Evolutionary conservation across 2,113 vertebrate genomes (phyloP), one percentile per base, ranked within the genome.

Genomic region (Girardinichthys multiradiatus): DNA sequence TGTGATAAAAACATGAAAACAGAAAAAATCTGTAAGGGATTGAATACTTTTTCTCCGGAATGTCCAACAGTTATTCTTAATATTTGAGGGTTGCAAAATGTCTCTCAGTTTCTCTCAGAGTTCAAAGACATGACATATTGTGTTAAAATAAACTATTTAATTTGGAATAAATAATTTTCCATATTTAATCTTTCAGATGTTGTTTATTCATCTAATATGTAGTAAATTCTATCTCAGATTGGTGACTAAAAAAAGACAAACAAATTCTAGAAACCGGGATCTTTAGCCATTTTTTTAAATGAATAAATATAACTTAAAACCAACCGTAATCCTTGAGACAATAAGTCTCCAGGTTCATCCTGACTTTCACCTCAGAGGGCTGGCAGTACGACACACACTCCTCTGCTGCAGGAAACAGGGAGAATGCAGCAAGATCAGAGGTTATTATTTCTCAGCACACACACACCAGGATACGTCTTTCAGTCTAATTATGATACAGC

Each of bases 261-360:
- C 17, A 19, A 45, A 45, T 45, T 45, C 17, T 45, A 19, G 3
- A n/a, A 54, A 21, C 3, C 6, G 24, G 48, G 48, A 37, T 21
- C 27, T 64, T 17, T 0, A 19, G 27, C 7, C 2, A 17, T 13
- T 64, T 42, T 9, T 39, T 33, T 13, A 7, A 27, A 4, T 28
- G 33, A 21, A 19, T 2, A 37, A 15, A 54, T 35, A 67, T 70
- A 39, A 31, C 4, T 13, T 8, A 29, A 61, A 54, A 89, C 91
- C 24, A 86, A 97, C 96, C 94, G 0, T 95, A 96, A 69, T 96
- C 95, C 81, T 96, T 97, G 71, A 94, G 94, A 87, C 96, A 97
- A 88, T 95, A 97, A 1, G 93, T 95, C 83, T 90, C 90, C 77
- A 97, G 90, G 89, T 94, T 96, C 96, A 97, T 97, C 79, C 72